Base-by-base conservation (phyloP, 2,797 vertebrate genomes). In the Rhynchotus rufescens region DNA sequence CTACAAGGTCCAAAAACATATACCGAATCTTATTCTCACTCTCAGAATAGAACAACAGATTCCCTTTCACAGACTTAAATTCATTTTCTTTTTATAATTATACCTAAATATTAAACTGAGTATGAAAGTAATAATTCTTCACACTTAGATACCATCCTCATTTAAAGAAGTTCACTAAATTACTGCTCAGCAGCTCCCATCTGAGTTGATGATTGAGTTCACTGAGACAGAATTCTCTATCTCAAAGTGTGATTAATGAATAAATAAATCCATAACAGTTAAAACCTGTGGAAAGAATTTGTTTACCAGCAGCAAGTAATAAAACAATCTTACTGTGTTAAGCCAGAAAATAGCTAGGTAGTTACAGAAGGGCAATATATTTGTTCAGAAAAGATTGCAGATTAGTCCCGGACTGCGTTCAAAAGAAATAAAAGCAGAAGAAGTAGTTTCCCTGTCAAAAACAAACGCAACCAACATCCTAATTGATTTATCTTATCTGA, bases 341-440 rank as follows among this genome's bases (percentile, higher is more conserved):
- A 95, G 75, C 20, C n/a, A 83, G 40, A 73, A 89, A 85, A 72
- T 38, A 83, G 7, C 4, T 42, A 68, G 16, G 57, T 6, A 6
- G 80, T 69, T 91, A 81, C 4, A 79, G 36, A 38, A 68, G 22
- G 78, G 79, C 34, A 92, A 49, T 32, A 25, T 14, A 28, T 56
- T 86, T 92, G 66, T 89, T 89, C 79, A 87, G 74, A 54, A 73
- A 69, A 85, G 61, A 78, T 3, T 73, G 47, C 62, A 82, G 61
- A 82, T 86, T 78, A 91, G 23, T 44, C 40, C 66, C 74, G 22
- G 64, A 25, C 6, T 30, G 36, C 34, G 36, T 3, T 72, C 28
- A 66, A 88, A 59, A 66, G 34, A 78, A 84, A 71, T 3, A 11
- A 17, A 71, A 68, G 13, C 5, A 25, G 13, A 56, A 92, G 80